Base-by-base conservation (phyloP, 1,140 invertebrate genomes). In the Bombus impatiens region DNA sequence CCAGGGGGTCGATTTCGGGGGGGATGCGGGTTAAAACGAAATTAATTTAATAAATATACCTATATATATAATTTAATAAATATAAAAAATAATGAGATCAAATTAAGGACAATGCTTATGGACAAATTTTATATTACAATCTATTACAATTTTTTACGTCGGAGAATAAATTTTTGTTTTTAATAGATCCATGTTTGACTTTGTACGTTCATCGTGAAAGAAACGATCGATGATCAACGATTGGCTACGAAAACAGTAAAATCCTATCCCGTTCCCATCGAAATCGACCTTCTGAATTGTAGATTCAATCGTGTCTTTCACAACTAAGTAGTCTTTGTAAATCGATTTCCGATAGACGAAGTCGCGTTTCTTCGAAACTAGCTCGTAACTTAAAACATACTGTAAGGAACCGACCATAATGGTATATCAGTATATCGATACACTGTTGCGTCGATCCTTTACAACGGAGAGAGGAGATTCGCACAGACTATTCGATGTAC, bases 251-350 rank as follows among this genome's bases (percentile, higher is more conserved):
- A 40, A 32, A 77, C 3, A 22, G 18, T 32, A 40, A 77, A 32
- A 18, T 80, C 44, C 28, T 42, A 18, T 70, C 68, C 37, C 53
- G 47, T 71, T 57, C 47, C 44, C 74, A 76, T 82, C 81, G 83
- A 85, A 44, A 86, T 87, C 80, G 84, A 87, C 79, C 87, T 84
- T 78, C 78, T 44, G 42, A 82, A 71, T 80, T 87, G 87, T 94
- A 92, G 90, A 90, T 91, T 93, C 87, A 92, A 93, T 93, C 91
- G 89, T 93, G 92, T 94, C 92, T 93, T 94, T 94, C 92, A 91
- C 86, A 89, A 87, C 92, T 91, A 92, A 82, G 85, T 91, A 94
- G 89, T 88, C 85, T 88, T 91, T 91, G 87, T 88, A 88, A 86
- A 85, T 89, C 91, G 90, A 91, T 92, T 88, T 88, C 84, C 78